phyloP scores from a whole-genome alignment of 2,113 vertebrate species.

The Trachemys scripta region DNA sequence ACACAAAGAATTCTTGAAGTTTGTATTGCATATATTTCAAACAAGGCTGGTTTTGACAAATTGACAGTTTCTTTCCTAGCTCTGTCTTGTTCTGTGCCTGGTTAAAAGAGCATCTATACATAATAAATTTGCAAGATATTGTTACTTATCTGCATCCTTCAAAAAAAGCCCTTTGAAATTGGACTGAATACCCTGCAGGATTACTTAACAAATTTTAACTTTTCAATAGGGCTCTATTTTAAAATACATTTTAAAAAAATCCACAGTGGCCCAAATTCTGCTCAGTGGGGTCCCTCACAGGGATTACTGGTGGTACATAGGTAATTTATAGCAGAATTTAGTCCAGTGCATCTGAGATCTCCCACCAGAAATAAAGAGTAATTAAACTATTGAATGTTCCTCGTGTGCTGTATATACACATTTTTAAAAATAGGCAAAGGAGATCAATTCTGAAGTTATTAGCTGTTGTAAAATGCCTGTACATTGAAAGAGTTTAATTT shows the following conservation, averaged over 20 bases:
- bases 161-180: constrained; percentile 37
- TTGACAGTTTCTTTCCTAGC: constrained; percentile 24
- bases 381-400: constrained; percentile 41
- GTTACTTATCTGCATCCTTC: constrained; percentile 28
- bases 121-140: constrained; percentile 33
- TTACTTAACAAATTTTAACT: constrained; percentile 23
- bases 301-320: neutral
- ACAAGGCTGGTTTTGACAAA: constrained; percentile 63
- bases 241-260: neutral
- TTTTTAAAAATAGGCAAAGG: constrained; percentile 62
- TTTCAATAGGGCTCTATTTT: constrained; percentile 35
- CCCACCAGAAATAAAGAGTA: constrained; percentile 47
- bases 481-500: constrained; percentile 66
- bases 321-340: neutral
- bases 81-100: constrained; percentile 30
- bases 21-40: constrained; percentile 64
- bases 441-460: constrained; percentile 54
- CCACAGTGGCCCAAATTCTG: neutral
- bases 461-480: constrained; percentile 57
- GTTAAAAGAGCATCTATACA: neutral
- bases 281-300: neutral
- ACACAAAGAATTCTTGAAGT: constrained; percentile 51
- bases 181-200: neutral
- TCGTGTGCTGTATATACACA: constrained; percentile 41
- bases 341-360: neutral